phyloP scores from a whole-genome alignment of 2,113 vertebrate genomes.

The Alaudala cheleensis region DNA sequence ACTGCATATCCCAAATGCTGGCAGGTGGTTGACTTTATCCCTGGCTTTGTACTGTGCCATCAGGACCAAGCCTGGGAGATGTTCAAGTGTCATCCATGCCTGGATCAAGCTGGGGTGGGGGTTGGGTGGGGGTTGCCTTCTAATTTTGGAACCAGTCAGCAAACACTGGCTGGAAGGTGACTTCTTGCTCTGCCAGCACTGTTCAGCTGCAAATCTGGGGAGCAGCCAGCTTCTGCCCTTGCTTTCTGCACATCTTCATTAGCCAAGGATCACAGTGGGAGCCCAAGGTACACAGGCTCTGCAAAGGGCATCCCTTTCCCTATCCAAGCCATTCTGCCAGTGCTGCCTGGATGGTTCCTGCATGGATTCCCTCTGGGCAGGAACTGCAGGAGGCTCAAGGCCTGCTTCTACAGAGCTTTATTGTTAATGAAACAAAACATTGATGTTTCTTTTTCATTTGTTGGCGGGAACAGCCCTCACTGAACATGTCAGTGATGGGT shows the following conservation, averaged over 20 bases:
- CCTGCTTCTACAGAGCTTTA: background rate
- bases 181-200: background rate
- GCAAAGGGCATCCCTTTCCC: background rate
- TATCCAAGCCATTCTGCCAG: background rate
- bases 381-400: background rate
- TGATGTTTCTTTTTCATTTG: background rate
- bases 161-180: background rate
- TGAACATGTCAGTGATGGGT: background rate
- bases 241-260: background rate
- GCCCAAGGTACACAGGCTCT: background rate
- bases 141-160: background rate
- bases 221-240: background rate
- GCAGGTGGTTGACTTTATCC: background rate
- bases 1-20: background rate
- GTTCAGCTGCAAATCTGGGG: background rate
- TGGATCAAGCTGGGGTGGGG: rapidly evolving
- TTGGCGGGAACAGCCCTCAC: background rate
- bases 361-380: background rate
- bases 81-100: background rate
- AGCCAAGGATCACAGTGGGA: background rate
- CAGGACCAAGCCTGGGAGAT: background rate
- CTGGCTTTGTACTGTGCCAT: background rate
- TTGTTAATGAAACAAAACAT: background rate
- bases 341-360: background rate
- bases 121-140: background rate